Base-by-base conservation (phyloP, 23 tunicate genomes). In the Oikopleura vanhoeffeni region DNA sequence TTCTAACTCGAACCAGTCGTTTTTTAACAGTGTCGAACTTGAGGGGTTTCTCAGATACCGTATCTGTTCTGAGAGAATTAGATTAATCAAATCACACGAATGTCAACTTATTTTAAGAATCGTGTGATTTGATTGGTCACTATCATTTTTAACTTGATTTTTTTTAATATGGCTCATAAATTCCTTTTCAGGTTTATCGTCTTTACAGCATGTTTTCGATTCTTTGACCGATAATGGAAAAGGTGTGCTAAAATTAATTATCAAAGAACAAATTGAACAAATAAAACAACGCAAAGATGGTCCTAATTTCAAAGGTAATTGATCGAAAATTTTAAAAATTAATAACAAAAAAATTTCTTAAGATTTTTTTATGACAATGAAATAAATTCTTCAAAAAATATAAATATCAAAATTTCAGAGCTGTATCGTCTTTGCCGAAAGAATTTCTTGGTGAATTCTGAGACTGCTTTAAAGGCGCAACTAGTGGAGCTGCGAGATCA, bases 191-290 rank as follows among this genome's bases (percentile, higher is more conserved):
- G 79, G 79, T 32, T 2, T 71, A 18, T 18, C 79, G 2, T 71
- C 79, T 2, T 30, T 71, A 38, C 79, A 71, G 38, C 79, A 71
- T 71, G 79, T 71, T 71, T 71, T 13, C 38, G 79, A 71, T 38
- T 71, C 79, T 33, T 30, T 71, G 79, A 71, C 79, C 34, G 34
- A 71, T 18, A 71, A 71, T 71, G 79, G 79, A 18, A 18, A 71
- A 30, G 79, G 79, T 13, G 79, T 71, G 38, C 79, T 71, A 3
- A 71, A 71, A 30, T 13, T 71, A 2, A 71, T 71, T 38, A 71
- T 71, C 34, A 71, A 71, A 71, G 79, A 71, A 3, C 79, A 71
- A 71, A 71, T 71, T 38, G 79, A 18, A 38, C 27, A 71, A 38
- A 71, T 71, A 2, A 71, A 71, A 38, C 36, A 71, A 32, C 27